Percentiles rank a stretch among this genome's conserved stretches.
These are phyloP conservation scores for Paratrypauchen microcephalus DNA, from an alignment of 2,797 vertebrate genomes.

Conservation along the genomic window DNA sequence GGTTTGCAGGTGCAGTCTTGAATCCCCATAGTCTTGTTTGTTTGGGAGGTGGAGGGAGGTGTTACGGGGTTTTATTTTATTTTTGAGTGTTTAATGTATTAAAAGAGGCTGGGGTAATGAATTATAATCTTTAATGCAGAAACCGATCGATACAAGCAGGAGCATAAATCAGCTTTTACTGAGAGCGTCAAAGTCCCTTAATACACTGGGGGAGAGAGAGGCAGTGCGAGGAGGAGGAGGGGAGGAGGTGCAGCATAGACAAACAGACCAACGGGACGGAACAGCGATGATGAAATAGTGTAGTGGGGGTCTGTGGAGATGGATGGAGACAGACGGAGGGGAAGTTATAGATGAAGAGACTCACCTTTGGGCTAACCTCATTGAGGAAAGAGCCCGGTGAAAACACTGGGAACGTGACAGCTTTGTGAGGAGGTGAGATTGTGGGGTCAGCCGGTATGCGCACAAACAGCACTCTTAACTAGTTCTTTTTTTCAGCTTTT, in stretches of 20 bases:
- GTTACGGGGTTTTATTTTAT: conserved; percentile 70
- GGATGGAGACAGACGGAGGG: conserved; percentile 39
- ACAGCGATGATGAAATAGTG: conserved; percentile 51
- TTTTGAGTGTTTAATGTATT: conserved; percentile 88
- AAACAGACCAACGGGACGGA: conserved; percentile 44
- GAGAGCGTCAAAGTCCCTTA: conserved; percentile 83
- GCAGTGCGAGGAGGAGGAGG: conserved; percentile 33
- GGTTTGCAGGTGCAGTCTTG: conserved; percentile 32
- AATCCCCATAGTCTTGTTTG: conserved; percentile 66
- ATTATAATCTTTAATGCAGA: conserved; percentile 89
- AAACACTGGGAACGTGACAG: conserved; percentile 66
- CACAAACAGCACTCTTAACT: conserved; percentile 30
- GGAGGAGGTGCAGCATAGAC: conserved; percentile 32
- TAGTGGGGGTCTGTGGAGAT: conserved; percentile 29
- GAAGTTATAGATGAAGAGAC: conserved; percentile 61
- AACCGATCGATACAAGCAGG: conserved; percentile 82
- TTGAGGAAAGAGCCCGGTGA: conserved; percentile 72
- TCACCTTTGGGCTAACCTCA: conserved; percentile 75
- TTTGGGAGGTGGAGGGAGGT: conserved; percentile 44
- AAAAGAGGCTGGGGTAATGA: conserved; percentile 84
- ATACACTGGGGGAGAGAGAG: conserved; percentile 80
- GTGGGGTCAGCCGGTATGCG: conserved; percentile 48
- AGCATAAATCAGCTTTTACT: conserved; percentile 89
- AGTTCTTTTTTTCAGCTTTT: conserved; percentile 56
- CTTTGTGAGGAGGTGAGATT: conserved; percentile 65